Evolutionary conservation across 2,113 vertebrate species (phyloP).

Genomic region (Cryptotis parvus): DNA sequence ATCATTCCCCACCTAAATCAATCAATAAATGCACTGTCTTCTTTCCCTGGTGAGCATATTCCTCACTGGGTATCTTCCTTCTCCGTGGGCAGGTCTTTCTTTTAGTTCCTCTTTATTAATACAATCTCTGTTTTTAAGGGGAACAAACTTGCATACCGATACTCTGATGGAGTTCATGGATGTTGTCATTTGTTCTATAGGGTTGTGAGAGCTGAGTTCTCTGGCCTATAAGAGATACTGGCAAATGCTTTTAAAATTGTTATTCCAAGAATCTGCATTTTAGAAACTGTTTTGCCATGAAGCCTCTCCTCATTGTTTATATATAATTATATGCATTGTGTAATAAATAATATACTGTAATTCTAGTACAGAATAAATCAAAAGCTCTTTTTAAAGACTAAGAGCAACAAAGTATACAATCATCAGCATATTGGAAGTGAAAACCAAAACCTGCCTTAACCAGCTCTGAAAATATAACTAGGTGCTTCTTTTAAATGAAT

Average conservation of each 20-base stretch:
- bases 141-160: constrained; percentile 2
- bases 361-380: neutral
- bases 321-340: neutral
- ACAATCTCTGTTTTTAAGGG: neutral
- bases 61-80: fast-evolving
- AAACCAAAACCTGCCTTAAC: constrained; percentile 38
- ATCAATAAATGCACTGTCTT: neutral
- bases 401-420: neutral
- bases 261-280: constrained; percentile 5
- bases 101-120: neutral
- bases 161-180: neutral
- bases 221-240: neutral
- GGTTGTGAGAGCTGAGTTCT: neutral
- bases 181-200: neutral
- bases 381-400: neutral
- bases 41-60: no score
- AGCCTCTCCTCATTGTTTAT: neutral
- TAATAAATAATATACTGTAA: neutral
- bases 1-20: neutral
- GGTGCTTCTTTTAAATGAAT: constrained; percentile 32
- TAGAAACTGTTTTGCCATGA: neutral
- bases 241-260: neutral
- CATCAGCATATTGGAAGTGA: neutral
- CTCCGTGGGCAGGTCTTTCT: neutral
- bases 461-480: constrained; percentile 30